Evolutionary conservation across 2,797 vertebrate species (phyloP).

Genomic region (Molossus alvarezi): DNA sequence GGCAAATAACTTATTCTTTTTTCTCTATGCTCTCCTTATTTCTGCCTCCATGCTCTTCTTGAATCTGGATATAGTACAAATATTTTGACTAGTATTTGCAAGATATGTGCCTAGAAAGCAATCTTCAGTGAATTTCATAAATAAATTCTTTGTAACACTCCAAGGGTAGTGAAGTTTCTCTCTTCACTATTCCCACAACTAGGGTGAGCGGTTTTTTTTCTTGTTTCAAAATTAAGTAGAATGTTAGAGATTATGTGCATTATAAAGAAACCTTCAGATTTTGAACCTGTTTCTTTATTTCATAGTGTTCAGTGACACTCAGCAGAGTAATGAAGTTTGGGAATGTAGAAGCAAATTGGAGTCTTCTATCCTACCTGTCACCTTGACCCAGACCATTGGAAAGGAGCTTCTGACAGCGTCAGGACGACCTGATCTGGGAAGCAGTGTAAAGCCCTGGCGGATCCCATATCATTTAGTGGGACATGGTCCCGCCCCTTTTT

Average conservation of each 20-base stretch:
- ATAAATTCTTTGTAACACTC: not conserved
- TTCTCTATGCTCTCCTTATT: not conserved
- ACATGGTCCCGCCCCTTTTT: rapidly evolving
- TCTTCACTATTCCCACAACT: not conserved
- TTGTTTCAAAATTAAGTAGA: not conserved
- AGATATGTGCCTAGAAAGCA: not conserved
- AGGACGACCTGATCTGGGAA: not conserved
- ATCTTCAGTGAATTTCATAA: not conserved
- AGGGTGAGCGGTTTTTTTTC: not conserved
- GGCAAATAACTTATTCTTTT: not conserved
- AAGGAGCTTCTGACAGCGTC: not conserved
- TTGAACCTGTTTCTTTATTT: not conserved
- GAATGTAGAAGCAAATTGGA: not conserved
- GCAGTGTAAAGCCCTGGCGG: not conserved
- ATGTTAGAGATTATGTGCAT: not conserved
- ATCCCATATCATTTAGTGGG: rapidly evolving
- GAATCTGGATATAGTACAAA: not conserved
- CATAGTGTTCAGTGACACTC: not conserved
- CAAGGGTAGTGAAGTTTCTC: not conserved
- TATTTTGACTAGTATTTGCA: not conserved
- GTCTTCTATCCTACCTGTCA: no score
- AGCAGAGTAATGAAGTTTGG: not conserved
- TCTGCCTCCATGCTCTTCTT: not conserved
- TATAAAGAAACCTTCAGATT: not conserved
- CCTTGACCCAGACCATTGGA: not conserved